A percentile compares a stretch with the other conserved stretches of the same genome.
Conservation (phyloP, 1,140 invertebrate genomes). For the Batillaria attramentaria region DNA sequence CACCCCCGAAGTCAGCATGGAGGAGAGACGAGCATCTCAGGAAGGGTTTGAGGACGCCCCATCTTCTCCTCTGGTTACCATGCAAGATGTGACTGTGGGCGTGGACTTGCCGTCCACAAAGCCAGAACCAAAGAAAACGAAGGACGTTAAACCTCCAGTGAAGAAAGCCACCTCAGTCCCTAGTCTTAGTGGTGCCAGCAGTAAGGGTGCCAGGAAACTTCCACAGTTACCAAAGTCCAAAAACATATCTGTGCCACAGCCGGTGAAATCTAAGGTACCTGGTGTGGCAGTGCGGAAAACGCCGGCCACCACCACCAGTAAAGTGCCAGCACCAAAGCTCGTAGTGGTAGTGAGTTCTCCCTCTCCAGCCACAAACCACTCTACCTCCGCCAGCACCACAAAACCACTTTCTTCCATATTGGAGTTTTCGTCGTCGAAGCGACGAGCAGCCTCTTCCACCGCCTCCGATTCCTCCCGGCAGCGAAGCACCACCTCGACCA, state of each 20-base stretch:
- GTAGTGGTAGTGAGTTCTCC: no score
- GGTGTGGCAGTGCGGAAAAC: background rate
- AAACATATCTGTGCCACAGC: conserved; percentile 13
- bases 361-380: no score
- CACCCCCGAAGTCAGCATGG: conserved; percentile 57
- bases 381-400: background rate
- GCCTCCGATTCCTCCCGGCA: background rate
- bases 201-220: conserved; percentile 30
- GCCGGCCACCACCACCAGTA: background rate
- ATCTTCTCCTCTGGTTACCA: background rate
- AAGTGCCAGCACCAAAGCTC: background rate
- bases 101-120: background rate
- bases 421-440: background rate
- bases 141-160: background rate
- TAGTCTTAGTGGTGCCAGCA: no score
- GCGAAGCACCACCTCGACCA: background rate
- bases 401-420: background rate
- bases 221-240: conserved; percentile 37
- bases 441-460: background rate
- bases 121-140: background rate
- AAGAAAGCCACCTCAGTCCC: no score
- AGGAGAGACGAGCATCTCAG: conserved; percentile 27
- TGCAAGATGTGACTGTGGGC: background rate
- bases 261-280: background rate
- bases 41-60: background rate